These are phyloP conservation scores for Oryzias celebensis DNA, from an alignment of 2,113 vertebrate genomes.

Conservation along the genomic window DNA sequence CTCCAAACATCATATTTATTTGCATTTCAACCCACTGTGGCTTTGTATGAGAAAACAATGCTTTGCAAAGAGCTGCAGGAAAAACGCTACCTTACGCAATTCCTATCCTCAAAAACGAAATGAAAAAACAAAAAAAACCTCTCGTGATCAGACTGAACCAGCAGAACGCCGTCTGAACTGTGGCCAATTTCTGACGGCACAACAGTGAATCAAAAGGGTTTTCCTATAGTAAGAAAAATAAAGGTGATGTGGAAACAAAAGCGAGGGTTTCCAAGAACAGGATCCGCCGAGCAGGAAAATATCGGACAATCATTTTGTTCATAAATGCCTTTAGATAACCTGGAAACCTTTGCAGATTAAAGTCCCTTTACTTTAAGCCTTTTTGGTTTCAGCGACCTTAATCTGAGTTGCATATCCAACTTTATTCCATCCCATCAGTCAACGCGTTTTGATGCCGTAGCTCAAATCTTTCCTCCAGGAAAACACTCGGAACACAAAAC, in stretches of 20 bases:
- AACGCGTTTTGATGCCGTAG: conserved; percentile 40
- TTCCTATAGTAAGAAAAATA: not conserved
- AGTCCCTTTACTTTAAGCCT: conserved; percentile 34
- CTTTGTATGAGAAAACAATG: conserved; percentile 41
- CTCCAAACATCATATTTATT: conserved; percentile 31
- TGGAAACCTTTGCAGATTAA: conserved; percentile 22
- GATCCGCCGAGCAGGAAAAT: conserved; percentile 30
- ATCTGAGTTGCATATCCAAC: conserved; percentile 54
- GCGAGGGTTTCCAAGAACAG: conserved; percentile 10
- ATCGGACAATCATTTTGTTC: conserved; percentile 64
- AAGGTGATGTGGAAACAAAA: conserved; percentile 3
- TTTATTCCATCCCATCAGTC: conserved; percentile 22
- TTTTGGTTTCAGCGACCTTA: conserved; percentile 35
- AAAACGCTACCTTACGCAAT: conserved; percentile 35
- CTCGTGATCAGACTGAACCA: not conserved
- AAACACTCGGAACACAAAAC: conserved; percentile 32
- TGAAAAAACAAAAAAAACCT: conserved; percentile 3
- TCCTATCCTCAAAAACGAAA: conserved; percentile 6
- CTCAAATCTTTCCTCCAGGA: conserved; percentile 34
- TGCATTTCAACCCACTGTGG: conserved; percentile 31
- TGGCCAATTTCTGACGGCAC: conserved; percentile 19
- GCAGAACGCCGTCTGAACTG: conserved; percentile 8
- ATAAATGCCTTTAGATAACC: conserved; percentile 51
- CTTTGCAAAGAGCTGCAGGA: conserved; percentile 26
- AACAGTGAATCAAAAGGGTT: conserved; percentile 13